Evolutionary conservation across 2,113 vertebrate genomes (phyloP).

Genomic region (Ochotona curzoniae): DNA sequence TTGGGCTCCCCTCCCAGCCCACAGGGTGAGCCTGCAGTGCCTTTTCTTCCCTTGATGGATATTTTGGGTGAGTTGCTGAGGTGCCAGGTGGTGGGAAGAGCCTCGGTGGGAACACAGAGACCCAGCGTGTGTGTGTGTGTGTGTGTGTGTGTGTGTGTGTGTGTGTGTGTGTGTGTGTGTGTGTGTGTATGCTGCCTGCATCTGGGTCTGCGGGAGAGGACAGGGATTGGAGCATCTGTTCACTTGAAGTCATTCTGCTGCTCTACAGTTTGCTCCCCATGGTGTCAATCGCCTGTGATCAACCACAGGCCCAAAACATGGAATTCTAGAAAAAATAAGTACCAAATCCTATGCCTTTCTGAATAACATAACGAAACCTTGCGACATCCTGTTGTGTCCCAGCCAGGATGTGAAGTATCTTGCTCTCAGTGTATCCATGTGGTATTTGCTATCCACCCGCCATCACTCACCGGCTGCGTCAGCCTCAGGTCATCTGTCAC

Average conservation of each 20-base stretch:
- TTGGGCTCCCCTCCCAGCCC: neutral
- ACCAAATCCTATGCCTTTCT: neutral
- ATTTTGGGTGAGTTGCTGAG: neutral
- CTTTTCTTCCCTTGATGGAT: slow-evolving; percentile 22
- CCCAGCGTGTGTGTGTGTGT: neutral
- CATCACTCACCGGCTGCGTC: neutral
- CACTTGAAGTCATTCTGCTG: neutral
- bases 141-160: no score
- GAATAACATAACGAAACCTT: neutral
- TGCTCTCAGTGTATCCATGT: neutral
- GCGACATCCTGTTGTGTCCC: neutral
- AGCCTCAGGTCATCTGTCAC: neutral
- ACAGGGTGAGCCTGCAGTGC: neutral
- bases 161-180: no score
- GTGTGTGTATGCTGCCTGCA: neutral
- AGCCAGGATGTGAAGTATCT: neutral
- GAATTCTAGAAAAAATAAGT: neutral
- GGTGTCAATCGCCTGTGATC: neutral
- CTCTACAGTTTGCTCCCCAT: neutral
- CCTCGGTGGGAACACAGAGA: neutral
- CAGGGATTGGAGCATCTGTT: neutral
- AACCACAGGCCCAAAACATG: neutral
- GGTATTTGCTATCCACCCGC: neutral
- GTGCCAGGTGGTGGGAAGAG: neutral
- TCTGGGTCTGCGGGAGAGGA: neutral